These are phyloP conservation scores for Arctopsyche grandis DNA, from an alignment of 1,140 invertebrate species.

Conservation along the genomic window DNA sequence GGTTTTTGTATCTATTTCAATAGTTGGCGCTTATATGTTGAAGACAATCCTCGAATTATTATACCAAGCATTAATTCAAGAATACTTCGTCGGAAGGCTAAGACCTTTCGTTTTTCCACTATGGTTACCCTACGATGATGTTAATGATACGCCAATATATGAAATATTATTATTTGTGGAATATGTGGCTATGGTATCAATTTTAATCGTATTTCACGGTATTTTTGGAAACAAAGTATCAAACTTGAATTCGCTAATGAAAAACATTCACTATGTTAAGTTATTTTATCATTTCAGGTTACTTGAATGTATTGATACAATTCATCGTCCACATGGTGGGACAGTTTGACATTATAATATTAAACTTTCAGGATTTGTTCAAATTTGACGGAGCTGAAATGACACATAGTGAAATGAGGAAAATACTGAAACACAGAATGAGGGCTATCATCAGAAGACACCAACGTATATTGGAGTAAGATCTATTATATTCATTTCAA, in stretches of 20 bases:
- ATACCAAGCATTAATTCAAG: slow-evolving; percentile 30
- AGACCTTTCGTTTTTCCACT: slow-evolving; percentile 38
- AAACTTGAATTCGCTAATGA: neutral
- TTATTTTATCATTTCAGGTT: slow-evolving; percentile 41
- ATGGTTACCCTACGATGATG: slow-evolving; percentile 33
- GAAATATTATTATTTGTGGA: slow-evolving; percentile 33
- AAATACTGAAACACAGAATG: slow-evolving; percentile 19
- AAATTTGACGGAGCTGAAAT: slow-evolving; percentile 22
- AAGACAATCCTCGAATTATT: slow-evolving; percentile 8
- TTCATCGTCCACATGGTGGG: slow-evolving; percentile 28
- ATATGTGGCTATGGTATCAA: neutral
- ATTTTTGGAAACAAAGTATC: neutral
- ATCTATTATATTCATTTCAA: neutral
- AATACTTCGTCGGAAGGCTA: slow-evolving; percentile 11
- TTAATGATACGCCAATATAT: slow-evolving; percentile 36
- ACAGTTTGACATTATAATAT: slow-evolving; percentile 37
- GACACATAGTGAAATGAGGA: neutral
- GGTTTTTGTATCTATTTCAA: neutral
- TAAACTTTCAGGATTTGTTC: slow-evolving; percentile 36
- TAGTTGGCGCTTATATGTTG: neutral
- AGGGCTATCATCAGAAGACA: slow-evolving; percentile 31
- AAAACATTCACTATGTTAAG: neutral
- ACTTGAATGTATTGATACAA: slow-evolving; percentile 33
- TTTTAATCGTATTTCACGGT: neutral
- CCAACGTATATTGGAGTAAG: slow-evolving; percentile 38